Base-by-base conservation (phyloP, 2,888 invertebrate species). In the Parelbella ahira region DNA sequence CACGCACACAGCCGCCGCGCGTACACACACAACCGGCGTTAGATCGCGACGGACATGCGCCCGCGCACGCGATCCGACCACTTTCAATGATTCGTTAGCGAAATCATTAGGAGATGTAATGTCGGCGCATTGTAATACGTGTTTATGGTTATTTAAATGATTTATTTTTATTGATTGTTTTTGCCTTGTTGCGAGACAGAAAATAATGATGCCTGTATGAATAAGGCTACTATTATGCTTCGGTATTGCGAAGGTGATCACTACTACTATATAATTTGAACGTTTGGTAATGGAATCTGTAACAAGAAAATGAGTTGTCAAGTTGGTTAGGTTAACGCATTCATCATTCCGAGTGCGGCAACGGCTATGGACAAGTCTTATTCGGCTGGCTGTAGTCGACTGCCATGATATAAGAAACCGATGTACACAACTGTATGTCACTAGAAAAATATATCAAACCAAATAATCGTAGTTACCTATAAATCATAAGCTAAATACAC, bases 141-240 rank as follows among this genome's bases (percentile, higher is more conserved):
- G 86, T 86, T 87, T 86, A 86, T 84, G 80, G 81, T 83, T 84
- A 86, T 87, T 86, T 84, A 86, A 87, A 87, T 87, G 86, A 86
- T 87, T 84, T 86, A 87, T 87, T 86, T 86, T 86, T 87, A 87
- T 87, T 87, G 84, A 86, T 87, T 81, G 86, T 86, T 83, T 84
- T 86, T 73, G 86, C 84, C 83, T 86, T 84, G 86, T 77, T 84
- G 78, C 77, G 56, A 82, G 87, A 87, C 87, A 82, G 82, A 84
- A 84, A 86, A 82, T 86, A 87, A 87, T 87, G 83, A 82, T 79
- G 73, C 74, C 56, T 64, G 77, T 70, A 75, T 72, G 77, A 77
- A 76, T 80, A 78, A 81, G 73, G 76, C 83, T 83, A 76, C 77
- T 69, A 86, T 81, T 82, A 82, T 68, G 57, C 58, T 59, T 54